Evolutionary conservation across 64 coral and sea anemone genomes (phyloP), one percentile per base, ranked within the genome.

Genomic region (Actinia tenebrosa): DNA sequence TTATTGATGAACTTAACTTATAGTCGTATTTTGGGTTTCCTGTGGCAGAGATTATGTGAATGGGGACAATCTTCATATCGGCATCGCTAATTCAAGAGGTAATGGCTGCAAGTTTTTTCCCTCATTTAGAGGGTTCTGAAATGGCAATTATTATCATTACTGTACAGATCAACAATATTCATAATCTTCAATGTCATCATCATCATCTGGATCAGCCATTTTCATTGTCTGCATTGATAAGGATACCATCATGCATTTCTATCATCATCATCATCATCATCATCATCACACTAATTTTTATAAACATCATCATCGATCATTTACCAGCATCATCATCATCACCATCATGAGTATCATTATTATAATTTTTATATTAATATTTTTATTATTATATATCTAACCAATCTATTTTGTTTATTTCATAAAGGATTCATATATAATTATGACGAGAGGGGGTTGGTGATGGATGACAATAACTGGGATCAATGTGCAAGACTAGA

Each of bases 51-150:
- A 53, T 81, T 81, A 81, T 81, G 44, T 8, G 7, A 81, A 81
- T 53, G 79, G 79, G 20, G 79, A 50, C 16, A 81, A 81, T 53
- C 79, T 81, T 53, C 79, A 81, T 23, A 81, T 81, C 53, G 79
- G 79, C 17, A 53, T 81, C 9, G 20, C 79, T 22, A 16, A 81
- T 81, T 81, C 79, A 81, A 81, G 15, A 53, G 79, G 79, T 81
- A 81, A 81, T 20, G 20, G 53, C 53, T 55, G 10, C 47, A 50
- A 50, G 47, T 5, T 58, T 58, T 16, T 58, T 11, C 2, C 13
- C 56, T 58, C 13, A 58, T 58, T 14, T 58, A 58, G 47, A 50
- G 3, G 3, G 47, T 50, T 4, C 7, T 50, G 47, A 50, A 50
- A 50, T 58, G 56, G 15, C 15, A 58, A 58, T 58, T 16, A 58